Evolutionary conservation across 2,113 vertebrate species (phyloP).

Genomic region (Cheirogaleus medius): DNA sequence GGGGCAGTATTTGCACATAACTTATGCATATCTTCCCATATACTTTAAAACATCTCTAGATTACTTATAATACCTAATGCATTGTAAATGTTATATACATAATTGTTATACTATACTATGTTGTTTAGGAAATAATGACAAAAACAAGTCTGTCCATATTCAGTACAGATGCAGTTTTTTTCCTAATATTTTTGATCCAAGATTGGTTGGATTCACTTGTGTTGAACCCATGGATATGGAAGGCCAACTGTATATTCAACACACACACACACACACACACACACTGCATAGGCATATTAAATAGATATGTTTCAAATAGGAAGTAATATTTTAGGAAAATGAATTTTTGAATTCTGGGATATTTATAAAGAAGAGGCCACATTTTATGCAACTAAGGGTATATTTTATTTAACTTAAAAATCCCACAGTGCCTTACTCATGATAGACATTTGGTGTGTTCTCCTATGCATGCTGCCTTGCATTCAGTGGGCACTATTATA

Average conservation of each 20-base stretch:
- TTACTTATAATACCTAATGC: not conserved
- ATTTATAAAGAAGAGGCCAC: constrained; percentile 21
- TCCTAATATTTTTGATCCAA: not conserved
- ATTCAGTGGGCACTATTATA: not conserved
- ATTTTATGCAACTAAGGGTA: not conserved
- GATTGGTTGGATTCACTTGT: not conserved
- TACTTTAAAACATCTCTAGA: not conserved
- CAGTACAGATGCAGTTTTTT: not conserved
- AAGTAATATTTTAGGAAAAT: constrained; percentile 44
- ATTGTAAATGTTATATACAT: not conserved
- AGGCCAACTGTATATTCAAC: not conserved
- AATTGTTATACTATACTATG: not conserved
- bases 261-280: not conserved
- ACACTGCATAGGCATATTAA: not conserved
- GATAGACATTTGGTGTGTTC: not conserved
- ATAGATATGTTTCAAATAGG: constrained; percentile 30
- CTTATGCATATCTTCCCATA: not conserved
- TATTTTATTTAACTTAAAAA: constrained; percentile 54
- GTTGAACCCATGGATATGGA: not conserved
- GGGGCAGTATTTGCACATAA: not conserved
- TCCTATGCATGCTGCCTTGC: not conserved
- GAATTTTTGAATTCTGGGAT: not conserved
- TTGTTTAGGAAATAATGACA: not conserved
- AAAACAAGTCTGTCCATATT: not conserved
- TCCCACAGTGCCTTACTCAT: not conserved